Evolutionary conservation across 2,113 vertebrate genomes (phyloP), one percentile per base, ranked within the genome.

Genomic region (Psephotus haematonotus): DNA sequence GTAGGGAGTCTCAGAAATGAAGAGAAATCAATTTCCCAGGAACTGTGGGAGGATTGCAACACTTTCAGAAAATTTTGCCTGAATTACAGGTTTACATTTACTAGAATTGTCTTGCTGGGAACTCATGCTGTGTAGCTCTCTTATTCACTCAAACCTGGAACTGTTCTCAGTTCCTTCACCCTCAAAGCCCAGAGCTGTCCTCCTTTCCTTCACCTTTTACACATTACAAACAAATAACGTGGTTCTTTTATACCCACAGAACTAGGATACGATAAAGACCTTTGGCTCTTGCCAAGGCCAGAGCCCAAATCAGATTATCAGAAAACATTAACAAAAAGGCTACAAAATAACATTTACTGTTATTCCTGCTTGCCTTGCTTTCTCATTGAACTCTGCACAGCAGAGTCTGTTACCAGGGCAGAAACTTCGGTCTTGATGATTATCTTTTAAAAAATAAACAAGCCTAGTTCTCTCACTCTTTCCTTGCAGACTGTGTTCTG

Each of bases 51-150:
- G 65, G 57, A 91, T 69, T 96, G 91, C 93, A 95, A 91, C 77
- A 89, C 53, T 91, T 86, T 10, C 57, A 72, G 91, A 89, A 89
- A 79, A 64, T 52, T 79, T 69, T 71, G 29, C 57, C 80, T 82
- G 74, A 67, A 79, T 93, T 86, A 35, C 64, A 75, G 63, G 64
- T 86, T 95, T 88, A 39, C n/a, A 33, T 92, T 93, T 67, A 87
- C 77, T 91, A 81, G 52, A 93, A 92, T 20, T 92, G 49, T 50
- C 62, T 91, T 81, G 72, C 72, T 88, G 69, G 77, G 68, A 81
- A 74, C 52, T 79, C 49, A 39, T 3, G 12, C 37, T 77, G 11
- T 49, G 19, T 20, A 68, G 50, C 68, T 81, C 24, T 19, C 50
- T 46, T 0, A 0, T 62, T 68, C 23, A 25, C 64, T 53, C 35